phyloP scores from a whole-genome alignment of 2,888 invertebrate species.

The Automeris io region DNA sequence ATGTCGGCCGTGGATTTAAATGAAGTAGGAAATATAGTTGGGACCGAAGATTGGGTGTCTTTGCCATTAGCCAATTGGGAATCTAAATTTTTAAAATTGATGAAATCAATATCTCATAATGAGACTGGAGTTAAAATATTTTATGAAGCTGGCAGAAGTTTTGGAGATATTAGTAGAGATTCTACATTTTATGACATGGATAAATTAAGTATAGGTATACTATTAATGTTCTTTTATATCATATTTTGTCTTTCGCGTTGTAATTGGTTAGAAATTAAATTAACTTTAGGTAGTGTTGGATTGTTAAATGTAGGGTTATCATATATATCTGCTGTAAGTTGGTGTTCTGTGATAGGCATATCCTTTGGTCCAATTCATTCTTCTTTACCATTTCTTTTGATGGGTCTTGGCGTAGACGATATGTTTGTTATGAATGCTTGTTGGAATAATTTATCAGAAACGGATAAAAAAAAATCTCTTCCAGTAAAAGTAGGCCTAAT shows the following conservation, averaged over 20 bases:
- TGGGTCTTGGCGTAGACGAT: constrained; percentile 90
- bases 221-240: constrained; percentile 85
- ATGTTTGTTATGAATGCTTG: constrained; percentile 91
- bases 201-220: constrained; percentile 81
- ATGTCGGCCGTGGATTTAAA: constrained; percentile 81
- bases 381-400: constrained; percentile 86
- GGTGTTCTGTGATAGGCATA: constrained; percentile 83
- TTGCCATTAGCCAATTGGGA: constrained; percentile 79
- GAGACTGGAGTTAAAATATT: constrained; percentile 57
- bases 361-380: constrained; percentile 90
- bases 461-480: constrained; percentile 70
- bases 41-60: constrained; percentile 86
- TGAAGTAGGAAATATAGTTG: constrained; percentile 82
- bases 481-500: constrained; percentile 82
- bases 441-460: constrained; percentile 80
- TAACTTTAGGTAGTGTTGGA: constrained; percentile 82
- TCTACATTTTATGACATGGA: constrained; percentile 85
- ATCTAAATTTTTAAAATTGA: constrained; percentile 65
- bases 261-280: constrained; percentile 84
- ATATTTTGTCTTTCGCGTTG: constrained; percentile 83
- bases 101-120: constrained; percentile 47
- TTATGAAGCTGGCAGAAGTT: constrained; percentile 81
- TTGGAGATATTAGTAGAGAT: constrained; percentile 84
- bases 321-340: constrained; percentile 82
- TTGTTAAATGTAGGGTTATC: constrained; percentile 84